A percentile compares a stretch with the other conserved stretches of the same genome.
These are phyloP conservation scores for Hirtodrosophila duncani DNA, from an alignment of 2,888 invertebrate species.

Conservation along the genomic window DNA sequence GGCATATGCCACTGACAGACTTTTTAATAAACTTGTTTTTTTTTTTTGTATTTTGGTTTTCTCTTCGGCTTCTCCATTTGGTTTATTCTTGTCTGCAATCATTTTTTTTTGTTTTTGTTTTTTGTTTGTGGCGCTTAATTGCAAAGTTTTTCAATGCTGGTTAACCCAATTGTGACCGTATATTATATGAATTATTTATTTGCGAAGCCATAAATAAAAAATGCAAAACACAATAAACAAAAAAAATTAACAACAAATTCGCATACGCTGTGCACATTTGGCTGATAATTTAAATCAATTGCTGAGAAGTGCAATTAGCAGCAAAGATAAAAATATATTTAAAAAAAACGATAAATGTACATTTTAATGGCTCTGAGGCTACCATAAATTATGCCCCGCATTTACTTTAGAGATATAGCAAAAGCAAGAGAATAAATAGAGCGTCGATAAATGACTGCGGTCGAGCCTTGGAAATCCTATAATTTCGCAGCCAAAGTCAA, in stretches of 20 bases:
- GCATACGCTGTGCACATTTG: constrained; percentile 30
- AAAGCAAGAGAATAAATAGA: constrained; percentile 13
- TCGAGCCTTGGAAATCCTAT: constrained; percentile 71
- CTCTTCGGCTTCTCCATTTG: constrained; percentile 1
- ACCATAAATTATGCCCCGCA: constrained; percentile 70
- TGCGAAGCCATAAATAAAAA: constrained; percentile 50
- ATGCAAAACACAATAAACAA: constrained; percentile 4
- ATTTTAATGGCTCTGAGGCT: constrained; percentile 53
- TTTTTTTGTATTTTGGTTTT: constrained; percentile 4
- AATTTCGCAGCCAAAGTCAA: constrained; percentile 66
- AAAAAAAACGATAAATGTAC: constrained; percentile 50
- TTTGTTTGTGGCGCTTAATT: constrained; percentile 57
- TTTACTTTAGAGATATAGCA: constrained; percentile 58
- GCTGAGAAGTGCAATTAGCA: constrained; percentile 69
- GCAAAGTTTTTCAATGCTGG: constrained; percentile 64
- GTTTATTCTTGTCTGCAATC: background rate
- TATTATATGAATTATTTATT: constrained; percentile 67
- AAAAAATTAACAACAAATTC: constrained; percentile 3
- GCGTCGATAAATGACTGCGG: constrained; percentile 65
- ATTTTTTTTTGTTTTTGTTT: constrained; percentile 13
- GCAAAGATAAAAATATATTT: constrained; percentile 66
- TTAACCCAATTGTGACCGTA: constrained; percentile 62
- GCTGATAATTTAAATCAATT: constrained; percentile 71
- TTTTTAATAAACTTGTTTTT: constrained; percentile 63
- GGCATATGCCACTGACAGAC: constrained; percentile 61